Evolutionary conservation across 1,140 invertebrate species (phyloP).

Genomic region (Drosophila dunni): DNA sequence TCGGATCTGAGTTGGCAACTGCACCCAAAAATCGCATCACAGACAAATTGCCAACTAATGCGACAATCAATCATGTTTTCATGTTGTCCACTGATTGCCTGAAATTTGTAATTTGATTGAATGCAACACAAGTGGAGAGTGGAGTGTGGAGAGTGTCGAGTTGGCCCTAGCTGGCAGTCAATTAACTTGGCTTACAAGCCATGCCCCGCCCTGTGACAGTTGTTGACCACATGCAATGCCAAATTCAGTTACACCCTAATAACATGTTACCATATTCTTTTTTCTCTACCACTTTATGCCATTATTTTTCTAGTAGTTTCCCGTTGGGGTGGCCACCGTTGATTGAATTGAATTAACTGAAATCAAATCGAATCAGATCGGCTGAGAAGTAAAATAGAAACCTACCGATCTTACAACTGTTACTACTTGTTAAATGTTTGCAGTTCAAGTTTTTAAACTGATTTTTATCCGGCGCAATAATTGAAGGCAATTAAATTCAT

Average conservation of each 20-base stretch:
- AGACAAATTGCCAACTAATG: conserved; percentile 51
- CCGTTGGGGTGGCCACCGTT: conserved; percentile 71
- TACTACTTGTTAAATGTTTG: conserved; percentile 46
- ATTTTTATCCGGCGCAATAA: conserved; percentile 73
- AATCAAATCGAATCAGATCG: neutral
- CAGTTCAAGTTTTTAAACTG: conserved; percentile 46
- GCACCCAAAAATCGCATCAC: conserved; percentile 50
- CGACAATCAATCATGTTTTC: conserved; percentile 67
- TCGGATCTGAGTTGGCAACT: conserved; percentile 7
- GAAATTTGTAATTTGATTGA: conserved; percentile 60
- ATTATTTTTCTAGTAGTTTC: conserved; percentile 72
- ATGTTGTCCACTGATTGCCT: neutral
- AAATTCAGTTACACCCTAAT: conserved; percentile 60
- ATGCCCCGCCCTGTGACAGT: conserved; percentile 18
- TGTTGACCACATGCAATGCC: conserved; percentile 22
- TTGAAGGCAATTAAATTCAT: conserved; percentile 81
- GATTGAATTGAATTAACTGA: conserved; percentile 69
- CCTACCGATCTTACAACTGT: conserved; percentile 19
- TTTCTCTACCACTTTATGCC: conserved; percentile 11
- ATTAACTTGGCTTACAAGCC: conserved; percentile 49
- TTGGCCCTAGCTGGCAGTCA: conserved; percentile 45
- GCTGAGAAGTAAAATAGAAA: conserved; percentile 13
- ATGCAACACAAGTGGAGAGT: conserved; percentile 19
- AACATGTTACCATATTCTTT: conserved; percentile 53
- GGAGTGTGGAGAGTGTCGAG: neutral